phyloP scores from a whole-genome alignment of 1,140 invertebrate genomes.

The Aleiodes sp. region DNA sequence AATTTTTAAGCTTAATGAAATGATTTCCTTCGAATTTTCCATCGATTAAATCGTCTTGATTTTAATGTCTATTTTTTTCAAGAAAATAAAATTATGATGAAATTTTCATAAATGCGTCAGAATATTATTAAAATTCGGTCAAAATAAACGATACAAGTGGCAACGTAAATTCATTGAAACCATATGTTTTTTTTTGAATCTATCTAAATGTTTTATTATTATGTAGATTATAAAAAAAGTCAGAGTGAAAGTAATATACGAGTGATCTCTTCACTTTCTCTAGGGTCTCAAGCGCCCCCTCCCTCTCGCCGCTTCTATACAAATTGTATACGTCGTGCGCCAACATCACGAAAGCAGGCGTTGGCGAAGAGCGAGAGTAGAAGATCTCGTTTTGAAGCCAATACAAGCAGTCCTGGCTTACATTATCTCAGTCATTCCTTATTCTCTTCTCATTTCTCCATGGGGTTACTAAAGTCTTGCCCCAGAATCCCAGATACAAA shows the following conservation, averaged over 20 bases:
- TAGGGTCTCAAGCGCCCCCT: conserved; percentile 22
- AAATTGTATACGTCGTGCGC: conserved; percentile 9
- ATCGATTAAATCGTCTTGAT: too few relatives aligned
- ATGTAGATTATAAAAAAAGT: neutral
- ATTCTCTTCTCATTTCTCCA: conserved; percentile 16
- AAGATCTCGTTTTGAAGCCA: conserved; percentile 29
- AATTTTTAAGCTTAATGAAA: too few relatives aligned
- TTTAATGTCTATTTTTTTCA: too few relatives aligned
- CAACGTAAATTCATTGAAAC: neutral
- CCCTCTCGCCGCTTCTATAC: too few relatives aligned
- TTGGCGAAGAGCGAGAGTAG: conserved; percentile 44
- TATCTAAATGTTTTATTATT: neutral
- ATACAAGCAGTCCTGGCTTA: neutral
- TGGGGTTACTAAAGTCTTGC: conserved; percentile 14
- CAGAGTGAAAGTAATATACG: conserved; percentile 20
- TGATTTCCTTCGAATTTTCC: too few relatives aligned
- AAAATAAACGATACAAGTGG: too few relatives aligned
- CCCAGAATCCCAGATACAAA: conserved; percentile 36
- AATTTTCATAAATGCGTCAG: too few relatives aligned
- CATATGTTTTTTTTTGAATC: too few relatives aligned
- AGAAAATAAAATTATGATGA: too few relatives aligned
- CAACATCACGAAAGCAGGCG: conserved; percentile 25
- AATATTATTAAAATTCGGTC: too few relatives aligned
- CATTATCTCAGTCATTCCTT: neutral
- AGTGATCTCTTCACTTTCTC: conserved; percentile 53